Percentiles rank a stretch among this genome's conserved stretches.
phyloP scores from a whole-genome alignment of 2,797 vertebrate genomes.

The Psittacula echo region DNA sequence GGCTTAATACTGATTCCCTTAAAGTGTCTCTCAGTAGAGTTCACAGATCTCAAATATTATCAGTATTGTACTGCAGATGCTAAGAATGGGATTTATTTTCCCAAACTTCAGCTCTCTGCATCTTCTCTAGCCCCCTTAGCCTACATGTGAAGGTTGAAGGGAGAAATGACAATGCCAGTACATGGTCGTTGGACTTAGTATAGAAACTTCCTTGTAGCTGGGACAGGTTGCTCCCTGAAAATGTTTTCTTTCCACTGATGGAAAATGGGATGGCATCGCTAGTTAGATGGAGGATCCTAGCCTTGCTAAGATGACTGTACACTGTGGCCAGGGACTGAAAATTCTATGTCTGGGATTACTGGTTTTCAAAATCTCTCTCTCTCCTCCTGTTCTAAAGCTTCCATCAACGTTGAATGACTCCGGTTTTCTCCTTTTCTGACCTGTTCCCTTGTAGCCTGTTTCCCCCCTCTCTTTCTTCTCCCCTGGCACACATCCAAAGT shows the following conservation, averaged over 20 bases:
- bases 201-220: neutral
- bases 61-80: neutral
- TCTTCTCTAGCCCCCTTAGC: neutral
- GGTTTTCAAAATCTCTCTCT: neutral
- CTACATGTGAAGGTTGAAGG: neutral
- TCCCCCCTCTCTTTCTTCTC: neutral
- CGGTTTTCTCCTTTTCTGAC: neutral
- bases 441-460: neutral
- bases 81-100: neutral
- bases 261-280: too few relatives aligned
- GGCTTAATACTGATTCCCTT: neutral
- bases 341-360: neutral
- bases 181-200: rapidly evolving
- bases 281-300: neutral
- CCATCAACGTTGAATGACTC: neutral
- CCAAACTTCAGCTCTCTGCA: neutral
- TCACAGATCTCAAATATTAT: neutral
- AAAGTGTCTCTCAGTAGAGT: neutral
- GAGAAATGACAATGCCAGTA: neutral
- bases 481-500: neutral
- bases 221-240: neutral
- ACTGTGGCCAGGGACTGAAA: neutral
- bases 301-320: neutral
- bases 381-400: neutral
- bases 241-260: neutral